phyloP scores from a whole-genome alignment of 2,113 vertebrate species.

The Proterorhinus semilunaris region DNA sequence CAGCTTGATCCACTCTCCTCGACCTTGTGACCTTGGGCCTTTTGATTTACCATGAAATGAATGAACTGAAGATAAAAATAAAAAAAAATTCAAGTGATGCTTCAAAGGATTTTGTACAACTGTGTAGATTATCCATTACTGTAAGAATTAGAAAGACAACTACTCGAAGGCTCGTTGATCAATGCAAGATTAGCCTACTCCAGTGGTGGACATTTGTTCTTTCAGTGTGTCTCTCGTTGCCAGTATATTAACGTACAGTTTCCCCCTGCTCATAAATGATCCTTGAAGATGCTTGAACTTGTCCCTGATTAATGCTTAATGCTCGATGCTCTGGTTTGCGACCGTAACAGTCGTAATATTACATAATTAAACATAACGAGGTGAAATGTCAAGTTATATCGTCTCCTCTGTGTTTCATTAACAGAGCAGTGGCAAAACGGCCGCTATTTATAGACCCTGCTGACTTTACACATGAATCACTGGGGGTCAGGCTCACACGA shows the following conservation, averaged over 20 bases:
- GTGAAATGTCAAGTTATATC: constrained; percentile 5
- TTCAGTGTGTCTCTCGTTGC: no score
- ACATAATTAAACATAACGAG: not conserved
- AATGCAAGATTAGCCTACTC: no score
- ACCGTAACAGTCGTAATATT: not conserved
- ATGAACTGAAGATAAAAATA: no score
- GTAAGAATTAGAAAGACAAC: no score
- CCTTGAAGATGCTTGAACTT: constrained; percentile 5
- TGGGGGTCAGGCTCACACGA: constrained; percentile 28
- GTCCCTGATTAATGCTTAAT: not conserved
- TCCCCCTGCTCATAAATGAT: not conserved
- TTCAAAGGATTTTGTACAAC: no score
- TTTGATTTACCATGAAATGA: no score
- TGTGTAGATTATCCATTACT: no score
- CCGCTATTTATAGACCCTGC: constrained; percentile 44
- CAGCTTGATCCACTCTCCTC: no score
- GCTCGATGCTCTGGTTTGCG: not conserved
- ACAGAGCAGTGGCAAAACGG: constrained; percentile 15
- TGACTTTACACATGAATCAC: constrained; percentile 39
- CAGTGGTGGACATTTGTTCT: no score
- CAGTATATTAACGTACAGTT: not conserved
- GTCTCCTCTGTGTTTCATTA: constrained; percentile 21
- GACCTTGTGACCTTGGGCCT: no score
- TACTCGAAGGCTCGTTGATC: no score
- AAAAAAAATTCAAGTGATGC: no score